Percentiles rank a stretch among this genome's conserved stretches.
Conservation (phyloP, 2,113 vertebrate genomes). For the Gnathonemus echidnorhynchus region DNA sequence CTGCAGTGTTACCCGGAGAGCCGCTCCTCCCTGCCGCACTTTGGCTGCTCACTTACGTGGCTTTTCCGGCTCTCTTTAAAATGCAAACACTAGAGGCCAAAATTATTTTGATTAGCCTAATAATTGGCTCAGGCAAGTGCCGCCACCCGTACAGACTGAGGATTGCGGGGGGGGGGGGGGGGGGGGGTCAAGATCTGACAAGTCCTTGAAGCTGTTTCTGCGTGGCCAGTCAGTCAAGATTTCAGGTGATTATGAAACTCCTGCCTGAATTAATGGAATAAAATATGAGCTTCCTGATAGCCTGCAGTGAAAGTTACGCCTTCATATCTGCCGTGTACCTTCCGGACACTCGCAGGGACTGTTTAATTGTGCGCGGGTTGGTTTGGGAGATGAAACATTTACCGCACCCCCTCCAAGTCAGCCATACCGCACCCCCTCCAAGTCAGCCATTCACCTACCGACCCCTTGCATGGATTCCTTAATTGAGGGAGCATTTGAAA, state of each 20-base stretch:
- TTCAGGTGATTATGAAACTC: slow-evolving; percentile 6
- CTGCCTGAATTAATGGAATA: not conserved
- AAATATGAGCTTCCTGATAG: not conserved
- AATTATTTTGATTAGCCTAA: not conserved
- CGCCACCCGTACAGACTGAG: not conserved
- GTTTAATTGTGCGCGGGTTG: not conserved
- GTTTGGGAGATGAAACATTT: not conserved
- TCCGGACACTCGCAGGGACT: not conserved
- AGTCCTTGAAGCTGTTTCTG: not conserved
- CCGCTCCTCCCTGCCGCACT: not conserved
- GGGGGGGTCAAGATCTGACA: not conserved
- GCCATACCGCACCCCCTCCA: not conserved
- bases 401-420: not conserved
- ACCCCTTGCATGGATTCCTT: not conserved
- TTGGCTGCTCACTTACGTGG: not conserved
- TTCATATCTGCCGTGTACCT: not conserved
- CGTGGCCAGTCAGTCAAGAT: slow-evolving; percentile 1
- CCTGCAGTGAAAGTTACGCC: not conserved
- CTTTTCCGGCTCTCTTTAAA: not conserved
- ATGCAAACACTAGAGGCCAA: not conserved
- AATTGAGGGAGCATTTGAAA: slow-evolving; percentile 21
- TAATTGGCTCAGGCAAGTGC: not conserved
- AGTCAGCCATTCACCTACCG: not conserved
- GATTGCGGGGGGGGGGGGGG: too few species aligned
- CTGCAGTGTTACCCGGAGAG: not conserved